These are phyloP conservation scores for Epicampocera succincta DNA, from an alignment of 2,888 invertebrate genomes.

Conservation along the genomic window DNA sequence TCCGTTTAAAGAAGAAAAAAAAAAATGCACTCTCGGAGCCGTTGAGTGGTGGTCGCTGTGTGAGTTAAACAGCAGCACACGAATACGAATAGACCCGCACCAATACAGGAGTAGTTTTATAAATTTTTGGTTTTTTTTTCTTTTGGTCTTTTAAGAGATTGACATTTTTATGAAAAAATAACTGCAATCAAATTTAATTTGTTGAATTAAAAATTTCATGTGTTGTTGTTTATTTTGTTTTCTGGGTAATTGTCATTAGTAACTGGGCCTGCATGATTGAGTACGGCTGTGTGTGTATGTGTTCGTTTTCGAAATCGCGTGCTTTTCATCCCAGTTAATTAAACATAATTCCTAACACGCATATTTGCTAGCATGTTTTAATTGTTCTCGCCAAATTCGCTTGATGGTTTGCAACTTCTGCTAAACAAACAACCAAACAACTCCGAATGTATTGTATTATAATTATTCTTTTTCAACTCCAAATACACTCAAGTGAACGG, in stretches of 20 bases:
- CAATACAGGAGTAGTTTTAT: neutral
- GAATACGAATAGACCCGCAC: neutral
- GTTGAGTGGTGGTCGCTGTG: neutral
- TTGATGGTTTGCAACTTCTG: constrained; percentile 8
- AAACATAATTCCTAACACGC: constrained; percentile 58
- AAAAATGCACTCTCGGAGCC: constrained; percentile 8
- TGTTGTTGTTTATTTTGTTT: constrained; percentile 16
- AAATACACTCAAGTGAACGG: too few relatives aligned
- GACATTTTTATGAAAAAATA: constrained; percentile 2
- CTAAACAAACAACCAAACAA: constrained; percentile 10
- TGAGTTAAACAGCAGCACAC: neutral
- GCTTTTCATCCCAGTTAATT: constrained; percentile 56
- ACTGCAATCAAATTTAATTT: constrained; percentile 42
- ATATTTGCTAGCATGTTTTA: constrained; percentile 48
- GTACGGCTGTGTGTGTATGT: neutral
- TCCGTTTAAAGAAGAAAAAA: too few relatives aligned
- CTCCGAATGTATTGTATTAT: constrained; percentile 1
- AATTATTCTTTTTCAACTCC: neutral
- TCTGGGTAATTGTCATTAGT: constrained; percentile 22
- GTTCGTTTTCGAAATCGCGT: constrained; percentile 41
- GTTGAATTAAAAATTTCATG: constrained; percentile 13
- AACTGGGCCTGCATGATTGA: neutral
- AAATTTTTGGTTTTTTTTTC: neutral
- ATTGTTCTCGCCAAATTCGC: neutral
- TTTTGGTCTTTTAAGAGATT: too few relatives aligned